Conservation (phyloP, 2,888 invertebrate genomes). For the Steromphala cineraria region DNA sequence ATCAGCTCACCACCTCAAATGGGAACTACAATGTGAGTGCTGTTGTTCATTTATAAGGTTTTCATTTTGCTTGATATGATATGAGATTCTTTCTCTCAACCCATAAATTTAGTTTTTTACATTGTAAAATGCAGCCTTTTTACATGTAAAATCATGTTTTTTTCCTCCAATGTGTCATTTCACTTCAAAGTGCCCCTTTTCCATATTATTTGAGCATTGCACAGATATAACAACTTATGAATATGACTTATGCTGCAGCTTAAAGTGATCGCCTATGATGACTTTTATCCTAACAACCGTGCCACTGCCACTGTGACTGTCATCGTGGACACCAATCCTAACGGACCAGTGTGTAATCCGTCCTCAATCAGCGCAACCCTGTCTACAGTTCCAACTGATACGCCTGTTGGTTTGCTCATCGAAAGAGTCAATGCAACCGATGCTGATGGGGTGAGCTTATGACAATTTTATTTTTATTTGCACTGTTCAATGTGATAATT, state of each 20-base stretch:
- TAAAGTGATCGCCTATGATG: conserved; percentile 44
- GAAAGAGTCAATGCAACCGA: conserved; percentile 53
- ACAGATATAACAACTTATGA: neutral
- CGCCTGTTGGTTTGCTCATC: conserved; percentile 35
- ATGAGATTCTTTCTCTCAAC: too few relatives aligned
- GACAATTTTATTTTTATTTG: too few relatives aligned
- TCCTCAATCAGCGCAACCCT: conserved; percentile 24
- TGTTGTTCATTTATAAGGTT: too few relatives aligned
- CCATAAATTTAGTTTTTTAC: too few relatives aligned
- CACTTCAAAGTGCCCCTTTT: too few relatives aligned
- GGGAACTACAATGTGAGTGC: conserved; percentile 14
- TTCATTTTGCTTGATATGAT: too few relatives aligned
- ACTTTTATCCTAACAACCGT: conserved; percentile 40
- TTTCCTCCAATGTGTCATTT: too few relatives aligned
- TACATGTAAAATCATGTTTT: too few relatives aligned
- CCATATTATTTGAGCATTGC: neutral
- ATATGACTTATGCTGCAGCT: conserved; percentile 37
- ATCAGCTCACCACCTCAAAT: neutral
- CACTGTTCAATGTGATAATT: too few relatives aligned
- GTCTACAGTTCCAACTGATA: conserved; percentile 38
- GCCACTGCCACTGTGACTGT: conserved; percentile 39
- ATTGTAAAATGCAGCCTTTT: too few relatives aligned
- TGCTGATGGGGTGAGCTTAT: conserved; percentile 53
- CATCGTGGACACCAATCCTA: conserved; percentile 43
- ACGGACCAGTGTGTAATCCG: conserved; percentile 35